Conservation (phyloP, 2,797 vertebrate species). For the Pseudopleuronectes americanus region DNA sequence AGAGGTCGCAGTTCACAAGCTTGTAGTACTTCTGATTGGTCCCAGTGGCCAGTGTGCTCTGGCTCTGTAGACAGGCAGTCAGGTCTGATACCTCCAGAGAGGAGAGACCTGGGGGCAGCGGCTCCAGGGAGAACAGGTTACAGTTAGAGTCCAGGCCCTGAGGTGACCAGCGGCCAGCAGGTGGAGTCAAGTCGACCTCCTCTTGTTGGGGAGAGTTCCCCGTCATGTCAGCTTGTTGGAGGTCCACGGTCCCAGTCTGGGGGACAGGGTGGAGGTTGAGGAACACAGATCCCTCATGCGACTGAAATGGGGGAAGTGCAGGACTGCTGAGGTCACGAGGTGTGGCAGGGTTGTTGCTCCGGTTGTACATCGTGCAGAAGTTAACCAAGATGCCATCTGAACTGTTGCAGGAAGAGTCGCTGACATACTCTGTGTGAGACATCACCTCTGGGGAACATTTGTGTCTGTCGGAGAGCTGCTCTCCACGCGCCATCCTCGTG, state of each 20-base stretch:
- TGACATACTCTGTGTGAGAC: constrained; percentile 86
- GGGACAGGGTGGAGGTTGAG: constrained; percentile 73
- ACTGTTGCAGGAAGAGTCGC: constrained; percentile 95
- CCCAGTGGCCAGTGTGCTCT: constrained; percentile 85
- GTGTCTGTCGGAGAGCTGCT: constrained; percentile 55
- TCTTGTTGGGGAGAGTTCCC: constrained; percentile 65
- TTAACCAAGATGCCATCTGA: constrained; percentile 95
- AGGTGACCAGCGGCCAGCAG: constrained; percentile 79
- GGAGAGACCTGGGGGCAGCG: constrained; percentile 77
- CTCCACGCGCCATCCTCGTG: constrained; percentile 74
- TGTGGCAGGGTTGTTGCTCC: constrained; percentile 87
- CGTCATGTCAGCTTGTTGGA: constrained; percentile 33
- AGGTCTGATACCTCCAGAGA: constrained; percentile 86
- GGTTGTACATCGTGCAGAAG: constrained; percentile 94
- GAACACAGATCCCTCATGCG: constrained; percentile 68
- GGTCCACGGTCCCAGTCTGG: constrained; percentile 65
- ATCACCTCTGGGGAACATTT: constrained; percentile 75
- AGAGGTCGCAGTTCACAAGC: constrained; percentile 94
- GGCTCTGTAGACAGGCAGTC: constrained; percentile 90
- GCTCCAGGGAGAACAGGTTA: constrained; percentile 85
- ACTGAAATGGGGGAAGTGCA: constrained; percentile 78
- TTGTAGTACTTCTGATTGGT: constrained; percentile 98
- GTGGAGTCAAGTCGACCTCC: constrained; percentile 62
- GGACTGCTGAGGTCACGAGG: constrained; percentile 85
- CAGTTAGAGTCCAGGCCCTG: constrained; percentile 92